A percentile compares a stretch with the other conserved stretches of the same genome.
phyloP scores from a whole-genome alignment of 2,888 invertebrate species.

The Lamellibrachia columna region DNA sequence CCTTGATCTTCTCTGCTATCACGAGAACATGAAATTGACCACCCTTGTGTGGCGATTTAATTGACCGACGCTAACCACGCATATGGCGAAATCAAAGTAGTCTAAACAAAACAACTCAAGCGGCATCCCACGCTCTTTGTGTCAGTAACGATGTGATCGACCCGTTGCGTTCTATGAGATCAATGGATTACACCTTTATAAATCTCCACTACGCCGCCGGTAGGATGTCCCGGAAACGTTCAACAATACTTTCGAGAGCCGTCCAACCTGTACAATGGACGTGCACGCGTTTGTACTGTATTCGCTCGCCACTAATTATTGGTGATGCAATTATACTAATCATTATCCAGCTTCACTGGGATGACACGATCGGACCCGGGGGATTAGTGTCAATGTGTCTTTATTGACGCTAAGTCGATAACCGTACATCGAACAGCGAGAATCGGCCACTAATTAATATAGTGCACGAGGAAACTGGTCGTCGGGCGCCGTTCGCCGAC shows the following conservation, averaged over 20 bases:
- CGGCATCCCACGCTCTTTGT: neutral
- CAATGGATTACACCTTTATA: neutral
- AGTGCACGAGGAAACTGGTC: neutral
- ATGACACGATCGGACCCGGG: neutral
- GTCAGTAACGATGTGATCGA: neutral
- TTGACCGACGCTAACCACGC: neutral
- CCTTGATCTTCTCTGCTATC: neutral
- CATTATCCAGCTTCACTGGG: neutral
- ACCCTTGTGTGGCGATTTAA: neutral
- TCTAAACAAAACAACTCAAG: neutral
- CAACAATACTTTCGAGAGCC: neutral
- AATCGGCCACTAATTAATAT: constrained; percentile 16
- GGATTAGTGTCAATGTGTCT: neutral
- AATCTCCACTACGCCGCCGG: neutral
- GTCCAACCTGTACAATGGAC: neutral
- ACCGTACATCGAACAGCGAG: constrained; percentile 6
- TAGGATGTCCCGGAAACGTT: neutral
- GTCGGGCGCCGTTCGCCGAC: neutral
- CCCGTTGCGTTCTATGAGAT: neutral
- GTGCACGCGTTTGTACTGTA: neutral
- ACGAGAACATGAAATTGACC: neutral
- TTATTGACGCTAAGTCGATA: constrained; percentile 16
- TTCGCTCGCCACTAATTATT: neutral
- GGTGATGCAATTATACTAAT: constrained; percentile 16
- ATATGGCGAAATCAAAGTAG: neutral